Evolutionary conservation across 2,797 vertebrate species (phyloP).

Genomic region (Thripadectes ignobilis): DNA sequence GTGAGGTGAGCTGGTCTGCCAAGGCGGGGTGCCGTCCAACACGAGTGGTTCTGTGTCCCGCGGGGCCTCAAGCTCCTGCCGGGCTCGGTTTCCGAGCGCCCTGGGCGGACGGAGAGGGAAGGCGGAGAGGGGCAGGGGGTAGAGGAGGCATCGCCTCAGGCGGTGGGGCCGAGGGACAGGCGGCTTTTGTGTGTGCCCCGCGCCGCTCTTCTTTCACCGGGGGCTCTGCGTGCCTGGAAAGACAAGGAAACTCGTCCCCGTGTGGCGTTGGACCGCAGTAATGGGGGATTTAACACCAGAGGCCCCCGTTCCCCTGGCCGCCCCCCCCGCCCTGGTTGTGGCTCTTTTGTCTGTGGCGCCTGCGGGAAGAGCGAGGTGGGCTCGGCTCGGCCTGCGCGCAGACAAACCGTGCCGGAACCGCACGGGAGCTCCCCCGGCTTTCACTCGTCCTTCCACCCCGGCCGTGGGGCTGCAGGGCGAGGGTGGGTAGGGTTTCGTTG

Average conservation of each 20-base stretch:
- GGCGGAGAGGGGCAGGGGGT: background rate
- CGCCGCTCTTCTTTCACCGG: background rate
- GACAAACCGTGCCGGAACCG: background rate
- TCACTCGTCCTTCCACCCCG: background rate
- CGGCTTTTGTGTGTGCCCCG: constrained; percentile 14
- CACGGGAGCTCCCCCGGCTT: background rate
- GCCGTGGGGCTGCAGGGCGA: background rate
- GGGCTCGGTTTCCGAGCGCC: background rate
- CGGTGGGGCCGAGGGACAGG: background rate
- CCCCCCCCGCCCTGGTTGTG: background rate
- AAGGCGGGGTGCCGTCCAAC: background rate
- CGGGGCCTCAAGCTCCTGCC: constrained; percentile 63
- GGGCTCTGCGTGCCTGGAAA: background rate
- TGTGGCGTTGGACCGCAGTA: background rate
- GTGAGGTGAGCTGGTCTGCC: background rate
- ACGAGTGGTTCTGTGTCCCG: background rate
- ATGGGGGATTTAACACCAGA: background rate
- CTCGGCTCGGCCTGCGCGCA: background rate
- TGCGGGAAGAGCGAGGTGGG: background rate
- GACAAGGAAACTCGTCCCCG: background rate
- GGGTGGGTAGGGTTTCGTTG: background rate
- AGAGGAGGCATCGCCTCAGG: background rate
- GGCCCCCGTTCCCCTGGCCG: background rate
- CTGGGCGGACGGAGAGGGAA: background rate
- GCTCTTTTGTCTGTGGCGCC: constrained; percentile 38